Base-by-base conservation (phyloP, 2,797 vertebrate species). In the Tenualosa ilisha region DNA sequence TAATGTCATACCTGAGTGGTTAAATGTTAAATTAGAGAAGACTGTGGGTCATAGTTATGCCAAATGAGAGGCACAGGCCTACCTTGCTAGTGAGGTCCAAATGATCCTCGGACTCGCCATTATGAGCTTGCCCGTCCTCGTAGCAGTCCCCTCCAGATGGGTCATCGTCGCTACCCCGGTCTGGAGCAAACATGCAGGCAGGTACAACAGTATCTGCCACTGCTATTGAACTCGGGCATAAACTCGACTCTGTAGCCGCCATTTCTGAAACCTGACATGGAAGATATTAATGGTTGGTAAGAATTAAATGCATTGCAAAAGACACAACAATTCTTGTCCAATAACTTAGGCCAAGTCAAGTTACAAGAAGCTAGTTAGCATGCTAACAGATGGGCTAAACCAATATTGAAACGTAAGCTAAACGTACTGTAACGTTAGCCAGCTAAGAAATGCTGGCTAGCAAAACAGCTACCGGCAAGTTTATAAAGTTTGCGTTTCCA, bases 81-180 rank as follows among this genome's bases (percentile, higher is more conserved):
- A 98, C 98, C 96, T 98, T 99, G 90, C 95, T 97, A 90, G 96
- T 97, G 81, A 97, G 94, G 89, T 98, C 96, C 87, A 98, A 90
- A 89, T 97, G 91, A 91, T 93, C 94, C 92, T 24, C 96, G 87
- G 96, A 89, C 90, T 97, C 96, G 87, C 96, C 96, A 90, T 97
- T 96, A 9, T 89, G 87, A 0, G 49, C 88, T 22, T 93, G 93
- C 72, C 92, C 90, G 93, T 92, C 92, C 3, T 93, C 93, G 0
- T 85, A 93, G 89, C 53, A 59, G 81, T 93, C 93, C 82, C 8
- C 87, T 6, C 86, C 90, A 87, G 85, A 26, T 2, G 84, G 87
- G 92, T 96, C 90, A 85, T 94, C 92, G 84, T 92, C 43, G 94
- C 93, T 89, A 89, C 95, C 92, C 93, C 93, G 89, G 89, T 97